Evolutionary conservation across 2,113 vertebrate genomes (phyloP).

Genomic region (Delphinus delphis): DNA sequence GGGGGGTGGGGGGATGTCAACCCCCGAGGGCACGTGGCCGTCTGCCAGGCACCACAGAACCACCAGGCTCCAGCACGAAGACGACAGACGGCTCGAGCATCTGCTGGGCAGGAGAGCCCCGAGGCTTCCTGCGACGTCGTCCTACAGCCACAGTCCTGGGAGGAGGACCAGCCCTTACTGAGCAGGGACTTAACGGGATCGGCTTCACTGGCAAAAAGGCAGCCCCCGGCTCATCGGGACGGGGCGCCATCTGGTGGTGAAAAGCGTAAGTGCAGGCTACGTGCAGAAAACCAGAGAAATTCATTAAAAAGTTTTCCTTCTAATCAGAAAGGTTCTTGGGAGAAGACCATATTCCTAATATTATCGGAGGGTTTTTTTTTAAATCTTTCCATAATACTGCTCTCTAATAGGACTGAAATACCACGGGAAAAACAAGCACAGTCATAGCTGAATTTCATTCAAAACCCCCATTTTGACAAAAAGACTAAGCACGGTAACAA

Average conservation of each 20-base stretch:
- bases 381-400: background rate
- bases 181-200: background rate
- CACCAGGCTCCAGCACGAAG: background rate
- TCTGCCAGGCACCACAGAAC: background rate
- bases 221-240: background rate
- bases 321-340: background rate
- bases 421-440: background rate
- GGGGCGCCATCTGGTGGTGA: conserved; percentile 32
- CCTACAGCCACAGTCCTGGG: no score
- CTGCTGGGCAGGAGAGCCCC: background rate
- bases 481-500: background rate
- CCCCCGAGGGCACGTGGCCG: no score
- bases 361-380: fast-evolving
- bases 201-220: background rate
- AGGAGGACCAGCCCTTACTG: background rate
- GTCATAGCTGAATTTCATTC: background rate
- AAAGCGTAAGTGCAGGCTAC: background rate
- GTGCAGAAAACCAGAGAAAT: background rate
- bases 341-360: background rate
- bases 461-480: background rate
- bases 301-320: no score
- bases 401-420: background rate
- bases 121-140: fast-evolving
- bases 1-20: no score
- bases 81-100: background rate